These are phyloP conservation scores for Neoarius graeffei DNA, from an alignment of 2,113 vertebrate species.

Conservation along the genomic window DNA sequence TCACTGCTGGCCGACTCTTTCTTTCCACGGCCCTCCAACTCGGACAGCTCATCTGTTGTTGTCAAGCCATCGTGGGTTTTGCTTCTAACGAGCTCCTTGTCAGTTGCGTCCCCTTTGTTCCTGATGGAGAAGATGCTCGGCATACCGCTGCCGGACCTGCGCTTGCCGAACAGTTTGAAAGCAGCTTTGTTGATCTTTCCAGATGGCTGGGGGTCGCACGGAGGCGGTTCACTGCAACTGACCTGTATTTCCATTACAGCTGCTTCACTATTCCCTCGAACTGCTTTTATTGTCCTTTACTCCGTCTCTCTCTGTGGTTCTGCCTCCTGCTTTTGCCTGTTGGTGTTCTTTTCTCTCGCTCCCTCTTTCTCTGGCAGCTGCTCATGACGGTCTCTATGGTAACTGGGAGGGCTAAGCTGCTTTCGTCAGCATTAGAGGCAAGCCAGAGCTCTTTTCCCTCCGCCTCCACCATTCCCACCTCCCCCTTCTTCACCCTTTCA, in stretches of 20 bases:
- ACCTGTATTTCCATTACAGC: constrained; percentile 85
- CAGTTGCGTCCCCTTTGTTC: constrained; percentile 82
- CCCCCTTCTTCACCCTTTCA: constrained; percentile 45
- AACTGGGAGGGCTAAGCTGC: constrained; percentile 86
- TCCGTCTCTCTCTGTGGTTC: constrained; percentile 43
- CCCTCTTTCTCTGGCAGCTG: constrained; percentile 72
- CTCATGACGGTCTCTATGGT: constrained; percentile 89
- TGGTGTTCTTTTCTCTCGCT: constrained; percentile 64
- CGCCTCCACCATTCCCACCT: constrained; percentile 63
- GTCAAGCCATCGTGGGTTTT: constrained; percentile 88
- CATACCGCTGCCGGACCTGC: constrained; percentile 83
- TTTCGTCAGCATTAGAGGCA: constrained; percentile 82
- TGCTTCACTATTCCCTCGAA: constrained; percentile 55
- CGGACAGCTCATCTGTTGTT: constrained; percentile 67
- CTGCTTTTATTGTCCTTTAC: constrained; percentile 58
- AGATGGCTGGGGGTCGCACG: constrained; percentile 80
- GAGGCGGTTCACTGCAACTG: constrained; percentile 81
- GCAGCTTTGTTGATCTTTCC: constrained; percentile 95
- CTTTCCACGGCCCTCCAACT: constrained; percentile 74
- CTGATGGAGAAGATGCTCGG: constrained; percentile 92
- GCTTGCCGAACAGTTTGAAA: constrained; percentile 93
- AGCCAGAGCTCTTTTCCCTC: constrained; percentile 75
- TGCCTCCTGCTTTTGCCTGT: constrained; percentile 63
- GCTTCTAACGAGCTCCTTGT: constrained; percentile 84
- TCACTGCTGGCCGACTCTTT: constrained; percentile 72